phyloP scores from a whole-genome alignment of 30 jellyfish, hydroid and myxozoan genomes.

The Cassiopea xamachana region DNA sequence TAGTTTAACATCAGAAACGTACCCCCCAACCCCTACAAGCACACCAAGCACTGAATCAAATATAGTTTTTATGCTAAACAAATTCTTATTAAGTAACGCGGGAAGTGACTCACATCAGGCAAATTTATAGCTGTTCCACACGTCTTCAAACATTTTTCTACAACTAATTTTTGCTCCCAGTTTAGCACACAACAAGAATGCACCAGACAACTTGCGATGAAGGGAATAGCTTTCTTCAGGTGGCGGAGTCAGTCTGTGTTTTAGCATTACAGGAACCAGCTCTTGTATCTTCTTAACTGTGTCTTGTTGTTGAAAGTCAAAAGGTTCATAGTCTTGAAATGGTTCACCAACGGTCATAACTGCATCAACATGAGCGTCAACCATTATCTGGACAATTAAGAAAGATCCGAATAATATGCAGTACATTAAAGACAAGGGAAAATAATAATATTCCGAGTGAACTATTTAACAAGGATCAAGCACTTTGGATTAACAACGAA shows the following conservation, averaged over 20 bases:
- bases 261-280: constrained; percentile 90
- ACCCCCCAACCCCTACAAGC: no score
- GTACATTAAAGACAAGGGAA: not conserved
- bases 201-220: constrained; percentile 98
- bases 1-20: no score
- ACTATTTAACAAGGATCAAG: no score
- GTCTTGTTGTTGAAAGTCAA: constrained; percentile 80
- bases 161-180: constrained; percentile 92
- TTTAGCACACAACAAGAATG: constrained; percentile 89
- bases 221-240: constrained; percentile 98
- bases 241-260: constrained; percentile 96
- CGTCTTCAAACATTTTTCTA: constrained; percentile 76
- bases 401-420: not conserved
- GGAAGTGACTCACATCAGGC: not conserved
- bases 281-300: constrained; percentile 76
- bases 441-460: not conserved
- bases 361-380: constrained; percentile 98
- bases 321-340: constrained; percentile 76
- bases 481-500: no score
- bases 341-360: constrained; percentile 98
- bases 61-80: no score
- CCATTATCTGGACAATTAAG: constrained; percentile 63
- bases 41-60: not conserved
- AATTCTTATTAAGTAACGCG: no score
- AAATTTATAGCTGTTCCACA: constrained; percentile 66